These are phyloP conservation scores for Scaptodrosophila latifasciaeformis DNA, from an alignment of 2,888 invertebrate genomes.

Conservation along the genomic window DNA sequence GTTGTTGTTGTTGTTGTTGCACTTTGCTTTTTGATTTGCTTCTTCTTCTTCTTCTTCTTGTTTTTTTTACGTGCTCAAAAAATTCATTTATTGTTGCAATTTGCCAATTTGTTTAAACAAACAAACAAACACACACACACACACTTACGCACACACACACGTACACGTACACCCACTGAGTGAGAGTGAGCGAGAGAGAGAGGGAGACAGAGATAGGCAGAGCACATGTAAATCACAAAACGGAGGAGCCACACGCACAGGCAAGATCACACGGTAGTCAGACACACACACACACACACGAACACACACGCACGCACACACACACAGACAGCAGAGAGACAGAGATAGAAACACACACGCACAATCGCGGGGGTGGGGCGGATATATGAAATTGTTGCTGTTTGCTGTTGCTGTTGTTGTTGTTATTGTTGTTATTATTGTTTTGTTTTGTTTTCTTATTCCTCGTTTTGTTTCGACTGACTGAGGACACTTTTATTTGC, in stretches of 20 bases:
- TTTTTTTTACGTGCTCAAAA: slow-evolving; percentile 6
- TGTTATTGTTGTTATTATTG: slow-evolving; percentile 2
- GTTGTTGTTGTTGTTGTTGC: slow-evolving; percentile 2
- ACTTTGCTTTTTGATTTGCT: neutral
- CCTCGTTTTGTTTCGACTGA: too few species aligned
- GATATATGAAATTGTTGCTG: slow-evolving; percentile 18
- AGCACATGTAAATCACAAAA: too few species aligned
- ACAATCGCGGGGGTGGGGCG: neutral
- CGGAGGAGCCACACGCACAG: slow-evolving; percentile 5
- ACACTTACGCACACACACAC: too few species aligned
- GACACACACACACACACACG: slow-evolving; percentile 1
- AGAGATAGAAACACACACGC: neutral
- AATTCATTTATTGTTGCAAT: slow-evolving; percentile 12
- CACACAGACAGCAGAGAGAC: neutral
- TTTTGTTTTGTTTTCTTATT: neutral
- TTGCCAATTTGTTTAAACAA: slow-evolving; percentile 40
- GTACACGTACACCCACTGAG: too few species aligned
- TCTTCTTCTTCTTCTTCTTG: neutral
- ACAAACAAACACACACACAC: slow-evolving; percentile 5
- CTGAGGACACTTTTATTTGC: too few species aligned
- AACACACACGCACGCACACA: slow-evolving; percentile 21
- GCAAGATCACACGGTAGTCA: neutral
- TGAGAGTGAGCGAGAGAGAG: too few species aligned
- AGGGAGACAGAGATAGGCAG: too few species aligned
- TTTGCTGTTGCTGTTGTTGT: slow-evolving; percentile 27